These are phyloP conservation scores for Neodiprion fabricii DNA, from an alignment of 1,140 invertebrate genomes.

Conservation along the genomic window DNA sequence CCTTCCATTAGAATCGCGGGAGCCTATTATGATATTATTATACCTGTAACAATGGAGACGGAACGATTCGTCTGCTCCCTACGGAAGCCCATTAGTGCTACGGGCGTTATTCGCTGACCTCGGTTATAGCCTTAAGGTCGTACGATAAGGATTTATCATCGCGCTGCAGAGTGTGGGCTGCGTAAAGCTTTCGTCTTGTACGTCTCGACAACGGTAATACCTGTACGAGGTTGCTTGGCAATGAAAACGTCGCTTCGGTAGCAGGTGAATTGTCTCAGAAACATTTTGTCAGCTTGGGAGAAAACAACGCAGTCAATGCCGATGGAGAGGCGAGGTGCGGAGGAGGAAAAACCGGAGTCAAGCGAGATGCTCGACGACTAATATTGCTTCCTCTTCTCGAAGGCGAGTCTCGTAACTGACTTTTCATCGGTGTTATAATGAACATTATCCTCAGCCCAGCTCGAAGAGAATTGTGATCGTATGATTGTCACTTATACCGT, in stretches of 20 bases:
- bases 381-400: too few relatives aligned
- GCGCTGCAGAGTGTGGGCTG: too few relatives aligned
- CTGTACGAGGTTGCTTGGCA: background rate
- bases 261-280: background rate
- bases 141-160: too few relatives aligned
- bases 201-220: too few relatives aligned
- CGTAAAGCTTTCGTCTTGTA: too few relatives aligned
- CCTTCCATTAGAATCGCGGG: background rate
- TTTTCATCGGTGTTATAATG: background rate
- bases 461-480: background rate
- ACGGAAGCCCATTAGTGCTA: background rate
- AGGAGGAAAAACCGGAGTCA: too few relatives aligned
- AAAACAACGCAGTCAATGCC: background rate
- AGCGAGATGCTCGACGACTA: too few relatives aligned
- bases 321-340: too few relatives aligned
- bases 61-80: background rate
- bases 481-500: background rate
- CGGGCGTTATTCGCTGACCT: background rate
- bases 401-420: background rate
- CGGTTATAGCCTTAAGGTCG: too few relatives aligned
- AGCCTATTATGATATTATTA: background rate
- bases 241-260: background rate
- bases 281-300: background rate
- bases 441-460: background rate
- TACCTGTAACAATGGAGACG: constrained; percentile 3